Conservation (phyloP, 2,888 invertebrate genomes). For the Drosophila stalkeri region DNA sequence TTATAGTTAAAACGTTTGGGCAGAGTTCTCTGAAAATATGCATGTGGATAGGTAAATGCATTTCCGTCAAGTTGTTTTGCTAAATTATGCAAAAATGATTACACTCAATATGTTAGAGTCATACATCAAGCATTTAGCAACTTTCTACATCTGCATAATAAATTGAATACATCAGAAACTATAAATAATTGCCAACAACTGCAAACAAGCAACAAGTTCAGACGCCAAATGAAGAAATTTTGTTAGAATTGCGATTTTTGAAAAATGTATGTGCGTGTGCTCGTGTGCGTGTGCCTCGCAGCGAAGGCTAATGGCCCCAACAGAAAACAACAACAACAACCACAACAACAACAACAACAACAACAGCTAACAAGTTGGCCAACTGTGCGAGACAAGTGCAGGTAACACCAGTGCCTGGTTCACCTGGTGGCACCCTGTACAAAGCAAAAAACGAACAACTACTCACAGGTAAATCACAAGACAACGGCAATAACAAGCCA, state of each 20-base stretch:
- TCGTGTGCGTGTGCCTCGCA: slow-evolving; percentile 35
- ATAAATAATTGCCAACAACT: slow-evolving; percentile 80
- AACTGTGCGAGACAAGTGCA: slow-evolving; percentile 70
- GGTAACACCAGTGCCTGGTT: slow-evolving; percentile 52
- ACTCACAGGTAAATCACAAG: slow-evolving; percentile 42
- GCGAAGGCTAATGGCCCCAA: slow-evolving; percentile 68
- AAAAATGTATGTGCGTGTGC: slow-evolving; percentile 37
- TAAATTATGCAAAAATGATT: slow-evolving; percentile 62
- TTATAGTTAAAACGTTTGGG: not conserved
- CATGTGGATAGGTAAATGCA: slow-evolving; percentile 19
- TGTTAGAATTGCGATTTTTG: slow-evolving; percentile 71
- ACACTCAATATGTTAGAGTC: slow-evolving; percentile 67
- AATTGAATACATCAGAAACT: slow-evolving; percentile 79
- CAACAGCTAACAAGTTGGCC: slow-evolving; percentile 61
- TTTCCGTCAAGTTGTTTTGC: slow-evolving; percentile 41
- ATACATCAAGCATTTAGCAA: slow-evolving; percentile 72
- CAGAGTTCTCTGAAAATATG: not conserved
- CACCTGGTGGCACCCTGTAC: slow-evolving; percentile 44
- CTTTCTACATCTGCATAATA: slow-evolving; percentile 78
- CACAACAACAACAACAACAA: slow-evolving; percentile 39
- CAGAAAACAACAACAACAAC: slow-evolving; percentile 35
- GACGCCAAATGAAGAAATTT: slow-evolving; percentile 76
- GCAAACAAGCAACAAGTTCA: slow-evolving; percentile 73
- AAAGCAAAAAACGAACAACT: slow-evolving; percentile 4
- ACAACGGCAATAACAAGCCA: slow-evolving; percentile 28